These are phyloP conservation scores for Trachythela sp. DNA, from an alignment of 64 coral and sea anemone genomes.

Conservation along the genomic window DNA sequence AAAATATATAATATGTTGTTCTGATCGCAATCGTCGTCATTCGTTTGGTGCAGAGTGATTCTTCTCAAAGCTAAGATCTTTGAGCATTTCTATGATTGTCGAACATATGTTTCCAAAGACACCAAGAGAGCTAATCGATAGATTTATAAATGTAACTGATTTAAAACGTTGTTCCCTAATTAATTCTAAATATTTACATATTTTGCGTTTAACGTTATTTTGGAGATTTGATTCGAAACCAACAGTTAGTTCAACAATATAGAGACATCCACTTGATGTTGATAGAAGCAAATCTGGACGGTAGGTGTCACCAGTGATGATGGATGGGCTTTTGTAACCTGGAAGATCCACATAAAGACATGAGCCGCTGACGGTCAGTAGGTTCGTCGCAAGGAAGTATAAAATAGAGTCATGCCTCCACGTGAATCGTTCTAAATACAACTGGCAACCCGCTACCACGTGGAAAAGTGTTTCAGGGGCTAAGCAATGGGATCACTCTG, in stretches of 20 bases:
- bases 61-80: not conserved
- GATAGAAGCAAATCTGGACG: conserved; percentile 44
- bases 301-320: conserved; percentile 46
- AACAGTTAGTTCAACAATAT: conserved; percentile 52
- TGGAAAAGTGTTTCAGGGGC: conserved; percentile 46
- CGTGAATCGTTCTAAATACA: conserved; percentile 41
- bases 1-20: not conserved
- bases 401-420: conserved; percentile 55
- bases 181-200: conserved; percentile 18
- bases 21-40: not conserved
- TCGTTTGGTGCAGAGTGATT: not conserved
- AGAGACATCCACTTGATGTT: not conserved
- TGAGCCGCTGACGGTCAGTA: not conserved
- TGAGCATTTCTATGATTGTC: not conserved
- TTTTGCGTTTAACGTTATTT: conserved; percentile 35
- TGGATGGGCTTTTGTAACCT: conserved; percentile 29
- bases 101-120: not conserved
- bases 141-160: conserved; percentile 40
- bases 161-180: conserved; percentile 8
- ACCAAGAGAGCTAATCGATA: not conserved
- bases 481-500: conserved; percentile 16
- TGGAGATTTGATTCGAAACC: conserved; percentile 45
- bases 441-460: conserved; percentile 32
- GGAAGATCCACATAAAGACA: conserved; percentile 36
- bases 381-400: not conserved